Conservation (phyloP, 2,113 vertebrate genomes). For the Numida meleagris region DNA sequence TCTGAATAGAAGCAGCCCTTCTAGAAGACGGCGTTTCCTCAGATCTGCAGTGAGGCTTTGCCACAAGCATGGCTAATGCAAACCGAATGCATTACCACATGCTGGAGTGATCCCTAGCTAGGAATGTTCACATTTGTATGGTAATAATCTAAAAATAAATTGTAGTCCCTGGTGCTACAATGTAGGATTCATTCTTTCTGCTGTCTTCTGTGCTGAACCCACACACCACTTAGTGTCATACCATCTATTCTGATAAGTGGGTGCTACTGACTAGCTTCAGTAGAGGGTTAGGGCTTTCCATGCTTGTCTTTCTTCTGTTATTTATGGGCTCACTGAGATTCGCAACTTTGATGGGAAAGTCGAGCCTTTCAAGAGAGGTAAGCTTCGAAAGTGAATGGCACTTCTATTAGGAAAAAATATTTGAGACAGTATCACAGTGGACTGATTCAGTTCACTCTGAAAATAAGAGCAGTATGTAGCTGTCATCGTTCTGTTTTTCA, state of each 20-base stretch:
- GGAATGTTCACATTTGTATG: conserved; percentile 40
- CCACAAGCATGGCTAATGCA: background rate
- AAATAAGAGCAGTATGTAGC: background rate
- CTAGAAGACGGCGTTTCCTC: background rate
- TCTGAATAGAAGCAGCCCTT: background rate
- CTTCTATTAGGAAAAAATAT: background rate
- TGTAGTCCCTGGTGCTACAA: conserved; percentile 33
- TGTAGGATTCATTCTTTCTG: background rate
- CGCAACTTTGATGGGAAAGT: background rate
- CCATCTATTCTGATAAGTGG: background rate
- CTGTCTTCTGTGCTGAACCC: conserved; percentile 14
- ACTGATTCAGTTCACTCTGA: background rate
- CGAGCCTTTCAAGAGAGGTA: background rate
- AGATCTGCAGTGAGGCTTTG: background rate
- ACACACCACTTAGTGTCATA: conserved; percentile 25
- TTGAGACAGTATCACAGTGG: background rate
- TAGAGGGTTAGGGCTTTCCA: background rate
- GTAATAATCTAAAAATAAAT: conserved; percentile 57
- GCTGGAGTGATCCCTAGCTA: background rate
- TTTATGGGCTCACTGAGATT: conserved; percentile 15
- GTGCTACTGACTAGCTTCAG: background rate
- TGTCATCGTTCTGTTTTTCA: background rate
- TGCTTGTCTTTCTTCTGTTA: conserved; percentile 21
- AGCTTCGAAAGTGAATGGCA: background rate
- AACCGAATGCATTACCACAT: background rate